Evolutionary conservation across 2,113 vertebrate genomes (phyloP), one percentile per base, ranked within the genome.

Genomic region (Sinocyclocheilus rhinocerous): DNA sequence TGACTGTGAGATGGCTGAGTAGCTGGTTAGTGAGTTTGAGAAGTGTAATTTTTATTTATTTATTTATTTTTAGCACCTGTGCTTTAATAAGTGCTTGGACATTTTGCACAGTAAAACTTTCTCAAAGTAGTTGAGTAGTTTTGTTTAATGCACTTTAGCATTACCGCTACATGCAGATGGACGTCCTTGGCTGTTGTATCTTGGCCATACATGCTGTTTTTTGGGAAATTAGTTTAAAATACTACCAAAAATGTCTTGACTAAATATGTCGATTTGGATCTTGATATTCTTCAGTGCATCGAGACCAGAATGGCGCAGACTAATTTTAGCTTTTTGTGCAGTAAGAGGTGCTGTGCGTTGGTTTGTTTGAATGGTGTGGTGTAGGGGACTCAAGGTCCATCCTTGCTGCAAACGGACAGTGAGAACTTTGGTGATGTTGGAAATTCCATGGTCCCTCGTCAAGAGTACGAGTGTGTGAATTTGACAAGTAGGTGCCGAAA

Each of bases 381-480:
- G 3, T 42, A 33, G 70, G 24, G 10, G 13, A 45, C 33, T 69
- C 36, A 10, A 16, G 16, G 16, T 45, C 33, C 18, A 92, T 94
- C 93, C 93, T 92, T 83, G 65, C 89, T 75, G 89, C 85, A 70
- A 88, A 89, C 18, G 76, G 75, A 33, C 86, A 86, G 85, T 61
- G 20, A 85, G 92, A 91, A 89, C 87, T 88, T 92, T 93, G 87
- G 91, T 95, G 94, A 95, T 95, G 93, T 91, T 92, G 94, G 93
- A 95, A 96, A 95, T 95, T 95, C 93, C 94, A 79, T 93, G 39
- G 75, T 91, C 93, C 92, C 76, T 89, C 90, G 91, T 92, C 86
- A 93, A 93, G 89, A 91, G 92, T 87, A 87, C 79, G 76, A 83
- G 91, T 93, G 94, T 94, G 93, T 91, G 93, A 91, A 92, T 94